These are phyloP conservation scores for Apaloderma vittatum DNA, from an alignment of 2,113 vertebrate genomes.

Conservation along the genomic window DNA sequence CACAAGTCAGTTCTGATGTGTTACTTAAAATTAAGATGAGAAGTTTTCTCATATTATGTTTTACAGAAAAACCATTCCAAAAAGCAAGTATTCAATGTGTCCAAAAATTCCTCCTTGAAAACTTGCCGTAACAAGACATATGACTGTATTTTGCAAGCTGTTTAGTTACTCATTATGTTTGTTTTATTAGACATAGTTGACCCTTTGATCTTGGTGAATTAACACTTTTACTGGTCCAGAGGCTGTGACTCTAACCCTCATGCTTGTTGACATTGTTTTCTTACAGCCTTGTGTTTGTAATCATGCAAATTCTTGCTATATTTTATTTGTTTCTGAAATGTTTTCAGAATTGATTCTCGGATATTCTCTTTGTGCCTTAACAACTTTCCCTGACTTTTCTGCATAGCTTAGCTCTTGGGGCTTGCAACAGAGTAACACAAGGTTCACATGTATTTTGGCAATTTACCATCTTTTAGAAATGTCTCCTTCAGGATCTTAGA, in stretches of 20 bases:
- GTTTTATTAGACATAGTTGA: constrained; percentile 10
- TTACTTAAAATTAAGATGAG: constrained; percentile 2
- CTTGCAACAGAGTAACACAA: background rate
- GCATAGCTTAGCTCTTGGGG: background rate
- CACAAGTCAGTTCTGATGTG: background rate
- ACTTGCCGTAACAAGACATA: constrained; percentile 12
- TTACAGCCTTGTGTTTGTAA: background rate
- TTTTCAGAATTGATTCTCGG: background rate
- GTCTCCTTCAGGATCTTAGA: background rate
- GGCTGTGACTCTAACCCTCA: background rate
- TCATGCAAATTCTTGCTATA: background rate
- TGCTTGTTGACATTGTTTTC: constrained; percentile 1
- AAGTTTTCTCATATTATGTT: background rate
- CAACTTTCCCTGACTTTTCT: background rate
- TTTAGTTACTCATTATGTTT: constrained; percentile 28
- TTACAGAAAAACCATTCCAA: background rate
- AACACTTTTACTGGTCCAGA: constrained; percentile 9
- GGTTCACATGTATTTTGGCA: background rate
- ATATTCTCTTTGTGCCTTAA: background rate
- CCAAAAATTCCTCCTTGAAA: constrained; percentile 11
- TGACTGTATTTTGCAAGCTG: constrained; percentile 5
- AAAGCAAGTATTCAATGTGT: background rate
- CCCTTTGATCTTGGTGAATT: constrained; percentile 17
- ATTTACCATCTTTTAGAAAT: background rate
- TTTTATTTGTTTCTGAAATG: background rate